These are phyloP conservation scores for Drosophila nikananu DNA, from an alignment of 1,140 invertebrate species.

Conservation along the genomic window DNA sequence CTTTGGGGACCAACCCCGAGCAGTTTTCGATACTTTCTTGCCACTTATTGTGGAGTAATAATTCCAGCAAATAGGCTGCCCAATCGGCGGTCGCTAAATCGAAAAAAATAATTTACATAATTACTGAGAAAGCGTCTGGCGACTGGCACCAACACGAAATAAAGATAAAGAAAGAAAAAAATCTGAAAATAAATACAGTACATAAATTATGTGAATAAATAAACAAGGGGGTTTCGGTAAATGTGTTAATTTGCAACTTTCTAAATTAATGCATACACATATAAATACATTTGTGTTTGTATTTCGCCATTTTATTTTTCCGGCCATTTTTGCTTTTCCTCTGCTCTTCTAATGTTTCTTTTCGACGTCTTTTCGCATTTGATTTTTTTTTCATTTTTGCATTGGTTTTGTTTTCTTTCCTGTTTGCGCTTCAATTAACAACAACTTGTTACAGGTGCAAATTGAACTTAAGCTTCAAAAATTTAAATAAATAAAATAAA, in stretches of 20 bases:
- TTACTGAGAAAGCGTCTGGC: constrained; percentile 49
- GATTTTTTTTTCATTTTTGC: constrained; percentile 34
- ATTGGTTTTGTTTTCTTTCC: constrained; percentile 36
- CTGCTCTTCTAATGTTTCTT: constrained; percentile 51
- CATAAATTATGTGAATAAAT: constrained; percentile 65
- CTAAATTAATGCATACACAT: constrained; percentile 64
- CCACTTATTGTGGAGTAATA: constrained; percentile 32
- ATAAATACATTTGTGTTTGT: constrained; percentile 28
- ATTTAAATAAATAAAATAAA: constrained; percentile 71
- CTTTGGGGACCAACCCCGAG: neutral
- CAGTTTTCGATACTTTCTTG: constrained; percentile 9
- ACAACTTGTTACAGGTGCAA: constrained; percentile 81
- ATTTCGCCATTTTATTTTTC: constrained; percentile 66
- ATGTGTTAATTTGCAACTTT: constrained; percentile 80
- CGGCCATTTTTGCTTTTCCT: constrained; percentile 52
- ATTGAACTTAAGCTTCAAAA: constrained; percentile 73
- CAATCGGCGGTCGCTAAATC: constrained; percentile 26
- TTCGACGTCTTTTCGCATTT: constrained; percentile 6
- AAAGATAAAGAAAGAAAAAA: constrained; percentile 14
- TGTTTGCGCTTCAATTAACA: constrained; percentile 80
- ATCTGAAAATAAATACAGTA: constrained; percentile 56
- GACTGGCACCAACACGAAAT: constrained; percentile 32
- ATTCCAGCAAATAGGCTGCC: constrained; percentile 28
- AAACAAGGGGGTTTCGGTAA: constrained; percentile 49
- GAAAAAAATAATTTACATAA: constrained; percentile 56